Evolutionary conservation across 2,113 vertebrate genomes (phyloP).

Genomic region (Crypturellus undulatus): DNA sequence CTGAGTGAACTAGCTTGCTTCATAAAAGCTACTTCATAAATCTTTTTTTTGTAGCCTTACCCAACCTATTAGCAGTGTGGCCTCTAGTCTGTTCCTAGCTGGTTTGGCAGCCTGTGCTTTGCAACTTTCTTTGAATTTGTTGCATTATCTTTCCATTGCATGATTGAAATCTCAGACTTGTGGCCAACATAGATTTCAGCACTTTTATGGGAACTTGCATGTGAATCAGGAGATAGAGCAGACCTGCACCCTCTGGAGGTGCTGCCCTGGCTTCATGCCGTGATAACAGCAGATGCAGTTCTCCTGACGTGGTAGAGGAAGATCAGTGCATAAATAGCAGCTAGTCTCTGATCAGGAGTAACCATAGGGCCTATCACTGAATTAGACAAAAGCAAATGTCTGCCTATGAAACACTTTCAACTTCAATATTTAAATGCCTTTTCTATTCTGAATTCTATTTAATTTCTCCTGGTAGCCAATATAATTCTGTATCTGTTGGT

Average conservation of each 20-base stretch:
- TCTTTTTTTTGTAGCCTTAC: neutral
- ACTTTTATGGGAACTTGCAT: rapidly evolving
- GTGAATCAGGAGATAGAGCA: rapidly evolving
- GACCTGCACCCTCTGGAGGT: neutral
- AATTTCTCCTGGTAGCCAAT: neutral
- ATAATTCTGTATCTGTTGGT: neutral
- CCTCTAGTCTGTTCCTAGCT: neutral
- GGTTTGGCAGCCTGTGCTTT: neutral
- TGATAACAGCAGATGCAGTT: neutral
- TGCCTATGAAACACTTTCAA: neutral
- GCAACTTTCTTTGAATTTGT: neutral
- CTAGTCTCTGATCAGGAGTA: rapidly evolving
- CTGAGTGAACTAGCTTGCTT: neutral
- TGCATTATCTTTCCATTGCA: neutral
- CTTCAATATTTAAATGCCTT: neutral
- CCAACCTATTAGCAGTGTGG: neutral
- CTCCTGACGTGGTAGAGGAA: neutral
- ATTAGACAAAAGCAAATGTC: neutral
- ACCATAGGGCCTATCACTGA: neutral
- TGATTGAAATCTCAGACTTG: neutral
- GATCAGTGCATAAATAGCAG: neutral
- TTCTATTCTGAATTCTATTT: neutral
- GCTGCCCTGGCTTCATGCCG: neutral
- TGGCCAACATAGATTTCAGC: neutral
- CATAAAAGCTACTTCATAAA: neutral